phyloP scores from a whole-genome alignment of 2,113 vertebrate species.

The Nicator chloris region DNA sequence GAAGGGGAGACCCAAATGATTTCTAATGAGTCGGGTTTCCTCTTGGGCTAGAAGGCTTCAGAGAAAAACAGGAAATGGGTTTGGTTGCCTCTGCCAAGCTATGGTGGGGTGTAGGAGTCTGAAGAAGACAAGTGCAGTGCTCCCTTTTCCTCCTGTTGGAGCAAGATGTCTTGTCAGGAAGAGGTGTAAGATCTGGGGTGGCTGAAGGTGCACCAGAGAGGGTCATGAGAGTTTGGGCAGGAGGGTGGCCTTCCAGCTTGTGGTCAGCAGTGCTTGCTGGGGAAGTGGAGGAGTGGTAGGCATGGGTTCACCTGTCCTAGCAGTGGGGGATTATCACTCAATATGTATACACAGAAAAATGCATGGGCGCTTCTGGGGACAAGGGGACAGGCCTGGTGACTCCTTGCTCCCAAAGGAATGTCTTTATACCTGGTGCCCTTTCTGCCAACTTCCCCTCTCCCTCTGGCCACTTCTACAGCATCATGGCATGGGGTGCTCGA shows the following conservation, averaged over 20 bases:
- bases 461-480: not conserved
- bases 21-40: not conserved
- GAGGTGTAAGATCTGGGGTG: not conserved
- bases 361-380: not conserved
- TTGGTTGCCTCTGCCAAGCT: not conserved
- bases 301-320: not conserved
- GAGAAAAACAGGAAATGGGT: not conserved
- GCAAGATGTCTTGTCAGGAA: not conserved
- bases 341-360: not conserved
- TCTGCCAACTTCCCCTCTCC: not conserved
- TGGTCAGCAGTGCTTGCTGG: fast-evolving
- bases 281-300: not conserved
- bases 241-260: not conserved
- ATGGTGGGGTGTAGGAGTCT: not conserved
- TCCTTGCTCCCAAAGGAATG: not conserved
- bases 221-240: not conserved
- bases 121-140: not conserved
- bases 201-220: not conserved
- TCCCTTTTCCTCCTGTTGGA: not conserved
- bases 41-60: not conserved
- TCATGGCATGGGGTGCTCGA: not conserved
- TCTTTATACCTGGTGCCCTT: not conserved
- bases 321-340: not conserved
- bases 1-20: not conserved
- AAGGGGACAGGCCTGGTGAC: not conserved